Base-by-base conservation (phyloP, 2,113 vertebrate species). In the Andinoacara biseriatus region DNA sequence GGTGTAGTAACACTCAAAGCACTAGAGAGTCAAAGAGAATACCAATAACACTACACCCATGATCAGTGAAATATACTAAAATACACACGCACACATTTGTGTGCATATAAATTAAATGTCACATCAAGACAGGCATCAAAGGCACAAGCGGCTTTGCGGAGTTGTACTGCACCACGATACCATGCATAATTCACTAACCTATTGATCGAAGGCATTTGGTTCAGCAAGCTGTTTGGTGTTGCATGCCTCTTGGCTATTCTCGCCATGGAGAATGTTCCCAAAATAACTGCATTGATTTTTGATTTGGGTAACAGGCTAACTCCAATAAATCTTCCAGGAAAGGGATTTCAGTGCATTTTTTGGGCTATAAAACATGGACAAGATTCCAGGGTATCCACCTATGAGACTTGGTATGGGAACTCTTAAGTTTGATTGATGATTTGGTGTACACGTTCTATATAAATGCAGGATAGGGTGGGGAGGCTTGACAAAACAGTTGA, bases 261-360 rank as follows among this genome's bases (percentile, higher is more conserved):
- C 3, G 22, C 85, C 60, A 76, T 40, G 20, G 61, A 87, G 76
- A 83, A 81, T 63, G 69, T 86, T 92, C 88, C 90, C 46, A 89
- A 93, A 93, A 93, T 90, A 93, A 82, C 65, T 58, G 38, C 22
- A 92, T 93, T 77, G 89, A 92, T 94, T 94, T 91, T 87, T 91
- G 86, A 90, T 90, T 90, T 85, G 58, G 65, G 52, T 87, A 89
- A 89, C 83, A 92, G 75, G 59, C 84, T 31, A 76, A 82, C 33
- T 58, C 81, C 81, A 86, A 86, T 80, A 74, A 76, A 87, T 87
- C 54, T 85, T 91, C 75, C 86, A 87, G 83, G 80, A 90, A 90
- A 74, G 56, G 74, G 40, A 87, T 69, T 76, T 82, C 59, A 35
- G 54, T 74, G 54, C 29, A 24, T 76, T 82, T 82, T 82, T 86